A percentile compares a stretch with the other conserved stretches of the same genome.
phyloP scores from a whole-genome alignment of 2,888 invertebrate genomes.

The Ophonus ardosiacus region DNA sequence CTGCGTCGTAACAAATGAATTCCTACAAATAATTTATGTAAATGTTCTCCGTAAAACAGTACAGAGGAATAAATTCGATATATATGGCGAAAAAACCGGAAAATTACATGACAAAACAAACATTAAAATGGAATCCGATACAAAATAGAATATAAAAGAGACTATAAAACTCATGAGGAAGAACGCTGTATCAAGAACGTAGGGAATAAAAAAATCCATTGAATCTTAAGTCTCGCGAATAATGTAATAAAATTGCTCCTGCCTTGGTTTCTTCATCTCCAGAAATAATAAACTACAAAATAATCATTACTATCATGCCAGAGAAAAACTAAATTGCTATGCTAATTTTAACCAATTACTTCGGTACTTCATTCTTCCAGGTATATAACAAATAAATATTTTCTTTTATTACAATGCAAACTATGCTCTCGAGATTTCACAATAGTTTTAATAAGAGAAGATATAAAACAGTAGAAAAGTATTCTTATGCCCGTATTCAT shows the following conservation, averaged over 20 bases:
- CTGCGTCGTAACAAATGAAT: slow-evolving; percentile 40
- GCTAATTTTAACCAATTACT: neutral
- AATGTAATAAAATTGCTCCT: slow-evolving; percentile 52
- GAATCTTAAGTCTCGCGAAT: slow-evolving; percentile 49
- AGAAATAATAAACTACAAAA: slow-evolving; percentile 38
- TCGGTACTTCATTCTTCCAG: neutral
- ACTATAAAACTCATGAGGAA: slow-evolving; percentile 54
- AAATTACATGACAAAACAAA: slow-evolving; percentile 52
- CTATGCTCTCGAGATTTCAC: neutral
- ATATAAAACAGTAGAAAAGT: no score
- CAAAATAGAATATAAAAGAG: slow-evolving; percentile 59
- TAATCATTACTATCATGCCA: slow-evolving; percentile 6
- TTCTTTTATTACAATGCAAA: neutral
- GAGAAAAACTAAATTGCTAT: neutral
- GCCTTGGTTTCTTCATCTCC: slow-evolving; percentile 26
- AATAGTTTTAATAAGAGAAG: neutral
- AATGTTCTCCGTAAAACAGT: slow-evolving; percentile 59
- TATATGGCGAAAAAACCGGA: slow-evolving; percentile 51
- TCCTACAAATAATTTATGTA: slow-evolving; percentile 58
- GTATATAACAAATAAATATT: neutral
- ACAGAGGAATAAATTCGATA: slow-evolving; percentile 42
- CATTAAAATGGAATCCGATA: slow-evolving; percentile 58
- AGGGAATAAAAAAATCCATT: slow-evolving; percentile 56
- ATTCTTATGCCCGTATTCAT: no score
- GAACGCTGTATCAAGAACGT: slow-evolving; percentile 36